Conservation (phyloP, 2,113 vertebrate species). For the Oriolus oriolus region DNA sequence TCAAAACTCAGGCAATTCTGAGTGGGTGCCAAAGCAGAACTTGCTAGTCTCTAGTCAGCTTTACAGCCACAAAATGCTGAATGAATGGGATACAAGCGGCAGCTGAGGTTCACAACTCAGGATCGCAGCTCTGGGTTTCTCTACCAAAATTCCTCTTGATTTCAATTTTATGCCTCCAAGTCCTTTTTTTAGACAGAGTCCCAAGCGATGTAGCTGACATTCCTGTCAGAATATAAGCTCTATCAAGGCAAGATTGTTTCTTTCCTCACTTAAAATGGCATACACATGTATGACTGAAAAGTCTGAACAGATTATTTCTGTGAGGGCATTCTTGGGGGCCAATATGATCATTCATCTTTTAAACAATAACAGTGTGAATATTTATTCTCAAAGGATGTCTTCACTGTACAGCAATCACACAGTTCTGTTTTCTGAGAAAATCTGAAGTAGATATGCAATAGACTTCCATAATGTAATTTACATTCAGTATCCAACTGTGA, state of each 20-base stretch:
- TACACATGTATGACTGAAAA: background rate
- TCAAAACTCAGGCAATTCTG: conserved; percentile 48
- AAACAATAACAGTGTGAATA: background rate
- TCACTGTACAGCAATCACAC: background rate
- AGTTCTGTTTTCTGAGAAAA: background rate
- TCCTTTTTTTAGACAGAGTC: conserved; percentile 33
- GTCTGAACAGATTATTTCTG: background rate
- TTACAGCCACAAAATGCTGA: conserved; percentile 49
- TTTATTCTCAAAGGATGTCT: background rate
- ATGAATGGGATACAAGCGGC: conserved; percentile 45
- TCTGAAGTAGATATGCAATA: background rate
- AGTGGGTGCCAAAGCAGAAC: conserved; percentile 50
- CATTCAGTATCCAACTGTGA: background rate
- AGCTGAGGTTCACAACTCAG: conserved; percentile 59
- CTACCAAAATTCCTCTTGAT: conserved; percentile 23
- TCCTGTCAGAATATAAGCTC: conserved; percentile 20
- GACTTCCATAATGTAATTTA: background rate
- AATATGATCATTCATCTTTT: background rate
- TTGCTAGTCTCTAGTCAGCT: conserved; percentile 56
- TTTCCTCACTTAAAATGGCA: background rate
- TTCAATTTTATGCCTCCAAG: conserved; percentile 37
- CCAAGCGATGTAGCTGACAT: background rate
- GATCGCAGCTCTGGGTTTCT: conserved; percentile 22
- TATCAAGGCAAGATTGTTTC: background rate
- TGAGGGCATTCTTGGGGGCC: background rate